Percentiles rank a stretch among this genome's conserved stretches.
These are phyloP conservation scores for Coreoperca whiteheadi DNA, from an alignment of 2,113 vertebrate species.

Conservation along the genomic window DNA sequence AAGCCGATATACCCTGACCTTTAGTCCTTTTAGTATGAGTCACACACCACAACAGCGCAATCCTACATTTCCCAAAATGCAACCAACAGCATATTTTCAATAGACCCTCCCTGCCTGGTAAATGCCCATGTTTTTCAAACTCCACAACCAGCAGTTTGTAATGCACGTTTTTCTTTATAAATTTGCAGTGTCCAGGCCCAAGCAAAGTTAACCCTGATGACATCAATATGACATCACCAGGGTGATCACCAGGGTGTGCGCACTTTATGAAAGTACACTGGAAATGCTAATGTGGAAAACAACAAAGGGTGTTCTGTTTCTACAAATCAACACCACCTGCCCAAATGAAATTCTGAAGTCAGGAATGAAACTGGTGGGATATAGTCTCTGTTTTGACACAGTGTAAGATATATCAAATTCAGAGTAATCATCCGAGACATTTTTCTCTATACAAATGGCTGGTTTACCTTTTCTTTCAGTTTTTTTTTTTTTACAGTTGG, in stretches of 20 bases:
- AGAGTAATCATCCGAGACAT: not conserved
- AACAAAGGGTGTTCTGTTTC: not conserved
- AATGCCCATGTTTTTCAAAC: not conserved
- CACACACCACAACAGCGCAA: not conserved
- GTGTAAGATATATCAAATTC: too few relatives aligned
- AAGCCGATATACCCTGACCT: not conserved
- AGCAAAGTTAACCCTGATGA: not conserved
- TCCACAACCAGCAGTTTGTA: not conserved
- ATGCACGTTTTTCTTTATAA: not conserved
- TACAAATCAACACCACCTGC: not conserved
- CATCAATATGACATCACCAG: not conserved
- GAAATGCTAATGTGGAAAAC: not conserved
- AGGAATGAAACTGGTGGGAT: not conserved
- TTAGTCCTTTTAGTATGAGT: not conserved
- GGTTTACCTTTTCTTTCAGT: not conserved
- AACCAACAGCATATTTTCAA: not conserved
- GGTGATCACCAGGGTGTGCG: not conserved
- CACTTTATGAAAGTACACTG: not conserved
- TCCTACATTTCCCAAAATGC: not conserved
- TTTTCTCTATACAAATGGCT: not conserved
- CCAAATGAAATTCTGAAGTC: not conserved
- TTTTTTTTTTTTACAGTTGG: not conserved
- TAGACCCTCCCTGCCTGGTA: too few relatives aligned
- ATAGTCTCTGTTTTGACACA: not conserved
- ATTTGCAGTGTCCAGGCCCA: not conserved